Conservation (phyloP, 2,797 vertebrate genomes). For the Clarias laeviceps region DNA sequence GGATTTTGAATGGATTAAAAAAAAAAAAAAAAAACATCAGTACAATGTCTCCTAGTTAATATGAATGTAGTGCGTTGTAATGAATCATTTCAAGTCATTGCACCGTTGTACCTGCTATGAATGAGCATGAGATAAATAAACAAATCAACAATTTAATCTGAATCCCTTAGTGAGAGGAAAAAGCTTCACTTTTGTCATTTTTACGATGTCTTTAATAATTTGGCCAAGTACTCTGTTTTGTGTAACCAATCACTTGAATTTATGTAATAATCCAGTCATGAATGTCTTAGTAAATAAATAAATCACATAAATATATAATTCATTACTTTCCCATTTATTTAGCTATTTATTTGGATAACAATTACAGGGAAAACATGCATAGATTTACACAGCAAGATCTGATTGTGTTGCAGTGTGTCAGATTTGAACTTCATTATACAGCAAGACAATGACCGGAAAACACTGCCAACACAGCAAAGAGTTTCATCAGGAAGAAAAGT, state of each 20-base stretch:
- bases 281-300: not conserved
- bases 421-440: not conserved
- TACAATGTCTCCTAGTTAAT: not conserved
- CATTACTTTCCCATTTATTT: not conserved
- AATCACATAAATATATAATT: slow-evolving; percentile 1
- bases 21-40: slow-evolving; percentile 1
- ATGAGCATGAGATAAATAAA: not conserved
- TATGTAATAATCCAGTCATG: not conserved
- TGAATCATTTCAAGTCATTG: not conserved
- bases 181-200: not conserved
- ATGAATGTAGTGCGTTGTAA: not conserved
- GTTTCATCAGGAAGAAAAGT: not conserved
- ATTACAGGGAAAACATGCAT: no score
- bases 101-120: not conserved
- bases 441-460: not conserved
- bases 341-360: not conserved
- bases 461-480: not conserved
- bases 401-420: not conserved
- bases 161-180: not conserved
- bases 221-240: not conserved
- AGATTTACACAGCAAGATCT: not conserved
- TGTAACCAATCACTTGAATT: not conserved
- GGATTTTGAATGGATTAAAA: not conserved
- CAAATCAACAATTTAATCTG: not conserved
- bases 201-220: not conserved